Percentiles rank a stretch among this genome's conserved stretches.
Conservation (phyloP, 2,797 vertebrate genomes). For the Lacerta bilineata region DNA sequence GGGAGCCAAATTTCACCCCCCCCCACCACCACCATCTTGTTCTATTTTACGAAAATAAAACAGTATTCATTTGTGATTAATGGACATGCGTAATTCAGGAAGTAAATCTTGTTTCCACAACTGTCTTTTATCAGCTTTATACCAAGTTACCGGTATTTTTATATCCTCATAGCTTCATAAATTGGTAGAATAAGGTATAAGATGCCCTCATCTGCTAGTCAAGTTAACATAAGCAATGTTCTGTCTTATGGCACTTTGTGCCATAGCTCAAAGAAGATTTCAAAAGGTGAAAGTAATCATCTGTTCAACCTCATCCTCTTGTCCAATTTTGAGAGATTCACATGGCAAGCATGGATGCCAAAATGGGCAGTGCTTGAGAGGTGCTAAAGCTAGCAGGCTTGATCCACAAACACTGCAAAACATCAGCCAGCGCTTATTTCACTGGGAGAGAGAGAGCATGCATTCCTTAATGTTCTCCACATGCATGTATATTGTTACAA, state of each 20-base stretch:
- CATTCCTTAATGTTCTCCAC: background rate
- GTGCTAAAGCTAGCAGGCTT: background rate
- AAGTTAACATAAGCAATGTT: background rate
- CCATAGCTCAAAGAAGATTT: background rate
- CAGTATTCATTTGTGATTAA: background rate
- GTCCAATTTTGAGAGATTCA: background rate
- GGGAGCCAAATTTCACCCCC: background rate
- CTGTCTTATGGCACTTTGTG: too few species aligned
- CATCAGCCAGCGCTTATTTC: slow-evolving; percentile 33
- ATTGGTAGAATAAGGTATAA: background rate
- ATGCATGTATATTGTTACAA: slow-evolving; percentile 16
- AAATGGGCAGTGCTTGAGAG: background rate
- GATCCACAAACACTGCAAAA: background rate
- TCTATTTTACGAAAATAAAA: background rate
- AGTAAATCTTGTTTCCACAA: background rate
- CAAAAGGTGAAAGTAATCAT: background rate
- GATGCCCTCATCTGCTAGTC: background rate
- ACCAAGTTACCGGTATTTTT: background rate
- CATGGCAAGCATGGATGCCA: too few species aligned
- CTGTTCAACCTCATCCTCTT: background rate
- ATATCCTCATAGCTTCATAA: background rate
- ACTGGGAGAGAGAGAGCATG: slow-evolving; percentile 33
- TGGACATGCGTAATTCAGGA: background rate
- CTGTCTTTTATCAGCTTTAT: background rate
- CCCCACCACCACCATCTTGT: background rate